These are phyloP conservation scores for Heliconius charithonia DNA, from an alignment of 2,888 invertebrate genomes.

Conservation along the genomic window DNA sequence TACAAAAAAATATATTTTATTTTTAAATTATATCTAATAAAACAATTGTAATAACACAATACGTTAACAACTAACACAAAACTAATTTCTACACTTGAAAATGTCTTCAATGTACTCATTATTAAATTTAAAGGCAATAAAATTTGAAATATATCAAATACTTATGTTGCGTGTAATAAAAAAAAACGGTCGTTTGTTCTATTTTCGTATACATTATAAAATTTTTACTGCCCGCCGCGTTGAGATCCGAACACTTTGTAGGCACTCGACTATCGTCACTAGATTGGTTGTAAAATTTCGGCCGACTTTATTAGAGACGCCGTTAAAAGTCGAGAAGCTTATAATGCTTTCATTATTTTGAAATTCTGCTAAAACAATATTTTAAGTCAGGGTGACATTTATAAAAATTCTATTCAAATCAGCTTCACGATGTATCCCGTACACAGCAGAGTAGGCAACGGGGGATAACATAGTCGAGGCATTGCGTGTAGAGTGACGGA, in stretches of 20 bases:
- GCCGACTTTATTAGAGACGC: constrained; percentile 35
- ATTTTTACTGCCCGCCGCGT: constrained; percentile 45
- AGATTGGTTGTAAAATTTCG: constrained; percentile 44
- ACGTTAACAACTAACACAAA: background rate
- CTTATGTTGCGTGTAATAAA: constrained; percentile 45
- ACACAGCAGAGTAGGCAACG: too few species aligned
- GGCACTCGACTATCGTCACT: constrained; percentile 46
- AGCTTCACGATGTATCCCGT: too few species aligned
- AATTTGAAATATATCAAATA: constrained; percentile 45
- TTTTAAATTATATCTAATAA: too few species aligned
- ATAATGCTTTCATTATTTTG: constrained; percentile 28
- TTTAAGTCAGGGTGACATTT: background rate
- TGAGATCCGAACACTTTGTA: constrained; percentile 45
- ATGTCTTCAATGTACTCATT: constrained; percentile 35
- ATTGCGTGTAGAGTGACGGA: too few species aligned
- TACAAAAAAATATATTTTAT: too few species aligned
- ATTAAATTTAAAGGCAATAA: constrained; percentile 33
- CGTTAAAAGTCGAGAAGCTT: constrained; percentile 27
- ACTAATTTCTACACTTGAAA: constrained; percentile 23
- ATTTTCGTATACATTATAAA: constrained; percentile 50
- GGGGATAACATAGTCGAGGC: too few species aligned
- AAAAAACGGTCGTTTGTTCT: constrained; percentile 49
- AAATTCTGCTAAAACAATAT: background rate
- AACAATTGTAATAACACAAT: background rate
- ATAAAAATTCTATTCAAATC: too few species aligned